phyloP scores from a whole-genome alignment of 2,797 vertebrate genomes.

The Oreonectes daqikongensis region DNA sequence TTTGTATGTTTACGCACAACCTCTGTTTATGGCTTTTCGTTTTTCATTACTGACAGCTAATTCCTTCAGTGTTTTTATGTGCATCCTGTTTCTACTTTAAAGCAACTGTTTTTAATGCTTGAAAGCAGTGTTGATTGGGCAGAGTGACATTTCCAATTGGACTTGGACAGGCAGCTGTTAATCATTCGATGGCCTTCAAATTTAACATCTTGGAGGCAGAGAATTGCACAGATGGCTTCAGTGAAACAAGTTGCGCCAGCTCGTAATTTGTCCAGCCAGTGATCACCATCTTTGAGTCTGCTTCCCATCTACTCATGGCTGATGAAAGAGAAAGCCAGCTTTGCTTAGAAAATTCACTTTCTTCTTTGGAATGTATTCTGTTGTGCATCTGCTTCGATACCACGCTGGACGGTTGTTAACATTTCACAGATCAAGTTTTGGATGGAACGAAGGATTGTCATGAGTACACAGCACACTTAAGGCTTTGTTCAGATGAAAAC shows the following conservation, averaged over 20 bases:
- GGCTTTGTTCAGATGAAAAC: conserved; percentile 48
- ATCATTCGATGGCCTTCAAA: conserved; percentile 33
- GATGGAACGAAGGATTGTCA: background rate
- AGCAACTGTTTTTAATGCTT: background rate
- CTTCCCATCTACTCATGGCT: conserved; percentile 28
- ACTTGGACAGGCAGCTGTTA: conserved; percentile 39
- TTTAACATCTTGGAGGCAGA: conserved; percentile 18
- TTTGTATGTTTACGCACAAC: background rate
- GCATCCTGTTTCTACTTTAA: too few species aligned
- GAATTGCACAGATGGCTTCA: conserved; percentile 34
- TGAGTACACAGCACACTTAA: conserved; percentile 11
- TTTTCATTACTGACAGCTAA: background rate
- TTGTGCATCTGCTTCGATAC: background rate
- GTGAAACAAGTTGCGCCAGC: conserved; percentile 22
- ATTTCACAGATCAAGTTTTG: background rate
- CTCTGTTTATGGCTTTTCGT: background rate
- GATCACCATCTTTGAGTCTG: conserved; percentile 32
- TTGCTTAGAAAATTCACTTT: conserved; percentile 13
- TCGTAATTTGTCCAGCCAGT: conserved; percentile 27
- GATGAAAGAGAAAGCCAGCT: conserved; percentile 2
- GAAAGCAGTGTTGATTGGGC: background rate
- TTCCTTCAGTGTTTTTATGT: background rate
- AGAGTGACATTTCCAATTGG: conserved; percentile 9
- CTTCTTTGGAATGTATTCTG: background rate
- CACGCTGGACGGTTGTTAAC: conserved; percentile 9